Conservation (phyloP, 2,797 vertebrate genomes). For the Galagoides demidoff region DNA sequence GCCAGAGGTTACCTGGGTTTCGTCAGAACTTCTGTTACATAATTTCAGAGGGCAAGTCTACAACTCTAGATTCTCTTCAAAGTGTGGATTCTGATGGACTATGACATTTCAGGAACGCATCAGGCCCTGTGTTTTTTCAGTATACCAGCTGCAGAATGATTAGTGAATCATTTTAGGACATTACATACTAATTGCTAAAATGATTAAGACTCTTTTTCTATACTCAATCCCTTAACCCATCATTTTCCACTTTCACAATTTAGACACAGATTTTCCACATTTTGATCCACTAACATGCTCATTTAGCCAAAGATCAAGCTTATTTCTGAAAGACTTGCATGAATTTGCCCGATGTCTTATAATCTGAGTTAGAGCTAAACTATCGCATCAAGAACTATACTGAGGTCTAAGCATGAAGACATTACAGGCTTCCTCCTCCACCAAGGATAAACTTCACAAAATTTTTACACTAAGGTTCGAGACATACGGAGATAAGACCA, state of each 20-base stretch:
- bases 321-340: slow-evolving; percentile 32
- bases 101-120: slow-evolving; percentile 45
- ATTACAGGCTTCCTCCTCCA: neutral
- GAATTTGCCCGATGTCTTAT: neutral
- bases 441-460: neutral
- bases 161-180: slow-evolving; percentile 73
- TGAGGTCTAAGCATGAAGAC: neutral
- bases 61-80: neutral
- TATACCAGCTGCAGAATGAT: slow-evolving; percentile 64
- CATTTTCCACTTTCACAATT: slow-evolving; percentile 72
- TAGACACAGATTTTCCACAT: slow-evolving; percentile 55
- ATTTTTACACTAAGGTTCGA: neutral
- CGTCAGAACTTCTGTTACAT: neutral
- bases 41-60: neutral
- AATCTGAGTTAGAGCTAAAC: slow-evolving; percentile 10
- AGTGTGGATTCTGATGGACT: slow-evolving; percentile 8
- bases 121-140: slow-evolving; percentile 43
- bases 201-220: slow-evolving; percentile 69
- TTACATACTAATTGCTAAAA: slow-evolving; percentile 73
- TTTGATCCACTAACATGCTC: slow-evolving; percentile 40
- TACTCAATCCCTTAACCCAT: slow-evolving; percentile 65
- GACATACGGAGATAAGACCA: neutral
- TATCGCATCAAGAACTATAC: neutral
- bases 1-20: neutral
- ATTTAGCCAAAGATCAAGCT: slow-evolving; percentile 65